These are phyloP conservation scores for Bryconaethiops microstoma DNA, from an alignment of 2,797 vertebrate genomes.

Conservation along the genomic window DNA sequence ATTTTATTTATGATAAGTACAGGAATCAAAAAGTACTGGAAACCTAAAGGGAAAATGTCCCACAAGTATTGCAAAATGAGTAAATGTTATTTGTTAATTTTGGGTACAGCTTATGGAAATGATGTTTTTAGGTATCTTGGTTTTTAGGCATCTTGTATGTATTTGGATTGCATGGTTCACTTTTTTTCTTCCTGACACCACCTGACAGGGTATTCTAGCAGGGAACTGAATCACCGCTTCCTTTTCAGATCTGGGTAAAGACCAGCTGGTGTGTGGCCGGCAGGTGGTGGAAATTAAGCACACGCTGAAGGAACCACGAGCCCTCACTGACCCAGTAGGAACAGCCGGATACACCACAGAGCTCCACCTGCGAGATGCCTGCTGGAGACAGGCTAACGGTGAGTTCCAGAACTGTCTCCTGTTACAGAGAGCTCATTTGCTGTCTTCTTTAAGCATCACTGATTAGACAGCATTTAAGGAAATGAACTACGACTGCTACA, in stretches of 20 bases:
- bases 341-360: slow-evolving; percentile 70
- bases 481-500: neutral
- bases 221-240: neutral
- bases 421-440: neutral
- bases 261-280: slow-evolving; percentile 82
- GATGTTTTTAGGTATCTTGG: no score
- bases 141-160: neutral
- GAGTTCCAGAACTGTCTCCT: neutral
- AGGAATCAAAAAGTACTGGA: no score
- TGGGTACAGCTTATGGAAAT: no score
- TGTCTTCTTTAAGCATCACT: neutral
- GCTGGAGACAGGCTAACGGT: slow-evolving; percentile 79
- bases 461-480: neutral
- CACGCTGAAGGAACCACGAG: slow-evolving; percentile 84
- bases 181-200: neutral
- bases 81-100: no score
- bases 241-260: slow-evolving; percentile 81
- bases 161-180: neutral
- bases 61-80: no score
- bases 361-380: slow-evolving; percentile 68
- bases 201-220: neutral
- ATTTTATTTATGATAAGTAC: no score
- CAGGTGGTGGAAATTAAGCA: slow-evolving; percentile 91
- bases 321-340: slow-evolving; percentile 80
- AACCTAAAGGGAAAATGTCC: no score